phyloP scores from a whole-genome alignment of 37 sponge, comb jelly and placozoan genomes.

The Halichondria panicea region DNA sequence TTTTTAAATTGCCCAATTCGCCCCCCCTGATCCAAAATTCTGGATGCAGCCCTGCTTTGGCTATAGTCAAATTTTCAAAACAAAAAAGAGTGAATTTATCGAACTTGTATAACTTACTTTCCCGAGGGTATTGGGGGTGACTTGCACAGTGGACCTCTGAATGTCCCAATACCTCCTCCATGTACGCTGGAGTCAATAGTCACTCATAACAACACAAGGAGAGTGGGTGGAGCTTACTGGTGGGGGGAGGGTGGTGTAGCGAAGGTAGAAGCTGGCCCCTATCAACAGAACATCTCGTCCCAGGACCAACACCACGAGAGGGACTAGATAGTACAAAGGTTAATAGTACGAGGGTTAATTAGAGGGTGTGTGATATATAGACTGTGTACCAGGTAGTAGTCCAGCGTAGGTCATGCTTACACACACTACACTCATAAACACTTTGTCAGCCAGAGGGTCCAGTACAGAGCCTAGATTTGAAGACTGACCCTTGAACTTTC shows the following conservation, averaged over 20 bases:
- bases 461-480: conserved; percentile 74
- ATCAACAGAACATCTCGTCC: conserved; percentile 73
- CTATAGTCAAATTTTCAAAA: neutral
- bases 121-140: conserved; percentile 69
- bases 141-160: conserved; percentile 66
- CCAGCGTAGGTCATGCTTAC: conserved; percentile 57
- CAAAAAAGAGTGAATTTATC: neutral
- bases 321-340: conserved; percentile 9
- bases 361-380: neutral
- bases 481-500: conserved; percentile 67
- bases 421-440: conserved; percentile 54
- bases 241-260: conserved; percentile 83
- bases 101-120: conserved; percentile 37
- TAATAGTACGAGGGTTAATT: neutral
- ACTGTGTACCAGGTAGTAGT: conserved; percentile 69
- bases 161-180: conserved; percentile 82
- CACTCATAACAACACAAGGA: neutral
- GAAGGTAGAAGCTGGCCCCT: conserved; percentile 62
- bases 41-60: neutral
- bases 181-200: conserved; percentile 47
- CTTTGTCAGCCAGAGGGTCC: conserved; percentile 92
- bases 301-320: conserved; percentile 65
- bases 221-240: conserved; percentile 76
- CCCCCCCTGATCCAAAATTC: neutral
- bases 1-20: neutral